These are phyloP conservation scores for Papilio xuthus DNA, from an alignment of 1,140 invertebrate genomes.

Conservation along the genomic window DNA sequence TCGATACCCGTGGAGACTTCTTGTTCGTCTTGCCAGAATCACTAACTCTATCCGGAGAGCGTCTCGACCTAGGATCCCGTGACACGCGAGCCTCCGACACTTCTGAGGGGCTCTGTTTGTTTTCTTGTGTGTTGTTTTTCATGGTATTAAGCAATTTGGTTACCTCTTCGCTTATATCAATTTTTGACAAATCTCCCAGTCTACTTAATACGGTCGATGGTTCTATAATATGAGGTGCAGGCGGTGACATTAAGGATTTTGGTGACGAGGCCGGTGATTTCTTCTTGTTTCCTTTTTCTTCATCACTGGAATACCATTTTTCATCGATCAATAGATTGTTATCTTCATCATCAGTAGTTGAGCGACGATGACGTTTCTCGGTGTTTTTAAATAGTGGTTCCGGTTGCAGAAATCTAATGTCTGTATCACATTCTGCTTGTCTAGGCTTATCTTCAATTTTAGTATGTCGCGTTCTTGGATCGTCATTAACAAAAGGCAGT, in stretches of 20 bases:
- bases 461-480: constrained; percentile 52
- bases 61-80: constrained; percentile 66
- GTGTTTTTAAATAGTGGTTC: constrained; percentile 74
- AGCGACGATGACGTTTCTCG: constrained; percentile 73
- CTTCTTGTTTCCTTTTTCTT: constrained; percentile 81
- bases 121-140: constrained; percentile 81
- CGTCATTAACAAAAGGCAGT: constrained; percentile 73
- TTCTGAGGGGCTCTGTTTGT: constrained; percentile 52
- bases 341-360: constrained; percentile 81
- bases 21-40: constrained; percentile 61
- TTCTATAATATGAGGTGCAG: constrained; percentile 72
- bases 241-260: constrained; percentile 59
- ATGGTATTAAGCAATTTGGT: constrained; percentile 85
- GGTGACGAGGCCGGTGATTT: constrained; percentile 69
- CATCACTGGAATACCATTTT: constrained; percentile 90
- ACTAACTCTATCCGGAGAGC: constrained; percentile 62
- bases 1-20: constrained; percentile 70
- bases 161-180: constrained; percentile 88
- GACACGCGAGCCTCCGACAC: constrained; percentile 50
- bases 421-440: constrained; percentile 78
- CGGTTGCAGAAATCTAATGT: constrained; percentile 75
- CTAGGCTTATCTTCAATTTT: constrained; percentile 62
- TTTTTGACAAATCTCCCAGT: constrained; percentile 87
- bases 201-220: constrained; percentile 84
- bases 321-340: constrained; percentile 84